Conservation (phyloP, 2,797 vertebrate genomes). For the Eulemur albifrons region DNA sequence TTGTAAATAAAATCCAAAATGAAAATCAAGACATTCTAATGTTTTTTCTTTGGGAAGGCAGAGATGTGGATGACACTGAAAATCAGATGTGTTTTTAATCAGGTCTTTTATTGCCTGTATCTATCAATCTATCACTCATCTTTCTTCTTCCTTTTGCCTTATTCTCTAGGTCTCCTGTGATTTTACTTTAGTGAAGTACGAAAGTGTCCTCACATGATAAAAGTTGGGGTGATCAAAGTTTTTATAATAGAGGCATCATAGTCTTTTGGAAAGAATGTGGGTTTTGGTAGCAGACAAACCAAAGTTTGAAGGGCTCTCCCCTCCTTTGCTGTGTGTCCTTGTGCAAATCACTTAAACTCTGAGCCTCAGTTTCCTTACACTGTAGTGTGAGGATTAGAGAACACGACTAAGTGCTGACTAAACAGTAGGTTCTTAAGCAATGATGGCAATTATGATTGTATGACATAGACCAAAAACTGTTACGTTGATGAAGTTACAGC, state of each 20-base stretch:
- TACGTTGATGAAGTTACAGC: background rate
- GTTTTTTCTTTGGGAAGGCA: conserved; percentile 18
- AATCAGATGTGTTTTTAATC: conserved; percentile 13
- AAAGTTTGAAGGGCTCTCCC: background rate
- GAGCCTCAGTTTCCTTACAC: background rate
- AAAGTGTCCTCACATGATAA: background rate
- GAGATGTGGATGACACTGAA: background rate
- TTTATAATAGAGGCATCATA: background rate
- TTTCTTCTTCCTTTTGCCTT: conserved; percentile 43
- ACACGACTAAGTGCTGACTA: background rate
- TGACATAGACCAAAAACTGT: background rate
- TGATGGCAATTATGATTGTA: background rate
- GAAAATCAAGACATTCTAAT: background rate
- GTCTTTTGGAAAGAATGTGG: background rate
- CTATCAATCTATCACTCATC: background rate
- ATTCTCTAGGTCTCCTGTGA: conserved; percentile 25
- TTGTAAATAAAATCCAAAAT: conserved; percentile 5
- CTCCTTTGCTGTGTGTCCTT: conserved; percentile 13
- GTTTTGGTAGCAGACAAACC: background rate
- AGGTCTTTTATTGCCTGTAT: background rate
- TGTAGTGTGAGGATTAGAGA: background rate
- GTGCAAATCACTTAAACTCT: conserved; percentile 3
- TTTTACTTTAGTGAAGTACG: conserved; percentile 44
- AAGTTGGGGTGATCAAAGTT: background rate
- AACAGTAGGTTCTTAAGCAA: background rate